These are phyloP conservation scores for Spea hammondii DNA, from an alignment of 2,797 vertebrate genomes.

Conservation along the genomic window DNA sequence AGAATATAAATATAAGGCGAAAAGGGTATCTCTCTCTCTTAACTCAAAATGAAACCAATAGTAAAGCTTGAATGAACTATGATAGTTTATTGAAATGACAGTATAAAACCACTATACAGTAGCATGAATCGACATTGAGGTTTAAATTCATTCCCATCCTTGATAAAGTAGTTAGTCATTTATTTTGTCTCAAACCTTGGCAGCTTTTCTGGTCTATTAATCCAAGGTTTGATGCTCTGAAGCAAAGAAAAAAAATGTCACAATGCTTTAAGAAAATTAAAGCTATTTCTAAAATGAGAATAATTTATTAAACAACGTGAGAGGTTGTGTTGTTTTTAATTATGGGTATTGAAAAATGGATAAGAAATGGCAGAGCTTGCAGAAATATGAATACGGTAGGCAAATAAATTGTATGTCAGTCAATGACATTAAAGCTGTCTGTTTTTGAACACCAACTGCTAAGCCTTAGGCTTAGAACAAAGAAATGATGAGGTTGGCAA, in stretches of 20 bases:
- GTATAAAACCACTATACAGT: background rate
- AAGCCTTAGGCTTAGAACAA: slow-evolving; percentile 67
- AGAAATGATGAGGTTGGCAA: slow-evolving; percentile 65
- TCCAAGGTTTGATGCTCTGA: slow-evolving; percentile 14
- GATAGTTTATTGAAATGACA: slow-evolving; percentile 7
- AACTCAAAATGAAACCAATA: background rate
- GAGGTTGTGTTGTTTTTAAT: slow-evolving; percentile 62
- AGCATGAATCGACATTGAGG: slow-evolving; percentile 17
- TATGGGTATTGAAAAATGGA: slow-evolving; percentile 60
- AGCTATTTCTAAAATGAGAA: slow-evolving; percentile 58
- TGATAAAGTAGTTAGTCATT: slow-evolving; percentile 20
- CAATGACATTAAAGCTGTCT: slow-evolving; percentile 69
- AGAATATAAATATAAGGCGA: too few species aligned
- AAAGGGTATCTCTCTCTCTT: too few species aligned
- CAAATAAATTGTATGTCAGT: slow-evolving; percentile 66
- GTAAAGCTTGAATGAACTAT: slow-evolving; percentile 8
- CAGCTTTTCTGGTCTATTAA: slow-evolving; percentile 12
- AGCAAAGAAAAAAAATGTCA: slow-evolving; percentile 27
- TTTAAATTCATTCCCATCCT: slow-evolving; percentile 18
- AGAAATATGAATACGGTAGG: slow-evolving; percentile 62
- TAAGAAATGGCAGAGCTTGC: slow-evolving; percentile 63
- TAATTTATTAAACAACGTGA: slow-evolving; percentile 67
- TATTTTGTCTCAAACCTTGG: slow-evolving; percentile 4
- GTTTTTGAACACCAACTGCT: slow-evolving; percentile 66
- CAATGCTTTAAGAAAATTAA: slow-evolving; percentile 38